phyloP scores from a whole-genome alignment of 2,113 vertebrate species.

The Fregata magnificens region DNA sequence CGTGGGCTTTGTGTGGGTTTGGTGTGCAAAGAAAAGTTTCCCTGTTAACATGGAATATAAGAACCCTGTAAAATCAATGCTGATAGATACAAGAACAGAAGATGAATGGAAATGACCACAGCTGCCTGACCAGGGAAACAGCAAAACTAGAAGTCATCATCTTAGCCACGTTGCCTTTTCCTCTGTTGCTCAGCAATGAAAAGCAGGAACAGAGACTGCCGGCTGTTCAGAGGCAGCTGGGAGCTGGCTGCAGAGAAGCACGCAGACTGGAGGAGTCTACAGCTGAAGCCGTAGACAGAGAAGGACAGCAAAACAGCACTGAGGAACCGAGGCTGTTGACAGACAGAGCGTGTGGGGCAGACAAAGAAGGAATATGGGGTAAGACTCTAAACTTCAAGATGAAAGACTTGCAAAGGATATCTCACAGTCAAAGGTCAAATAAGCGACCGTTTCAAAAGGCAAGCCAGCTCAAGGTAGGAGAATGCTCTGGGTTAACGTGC shows the following conservation, averaged over 20 bases:
- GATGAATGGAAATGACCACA: background rate
- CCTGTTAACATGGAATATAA: background rate
- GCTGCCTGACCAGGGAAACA: background rate
- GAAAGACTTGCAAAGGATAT: background rate
- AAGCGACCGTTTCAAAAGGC: background rate
- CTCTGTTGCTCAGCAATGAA: background rate
- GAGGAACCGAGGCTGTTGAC: background rate
- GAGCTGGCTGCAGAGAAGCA: background rate
- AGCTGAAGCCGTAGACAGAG: background rate
- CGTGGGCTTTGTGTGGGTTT: background rate
- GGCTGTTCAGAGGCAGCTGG: background rate
- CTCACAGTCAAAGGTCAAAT: background rate
- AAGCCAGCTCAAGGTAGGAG: background rate
- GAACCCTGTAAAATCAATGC: background rate
- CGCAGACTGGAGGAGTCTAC: background rate
- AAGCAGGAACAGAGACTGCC: background rate
- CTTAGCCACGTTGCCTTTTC: background rate
- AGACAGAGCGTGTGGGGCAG: accelerated
- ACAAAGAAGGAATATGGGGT: background rate
- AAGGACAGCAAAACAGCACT: background rate
- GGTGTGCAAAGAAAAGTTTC: background rate
- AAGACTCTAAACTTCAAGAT: background rate
- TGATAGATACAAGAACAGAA: background rate
- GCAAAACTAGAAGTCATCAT: background rate
- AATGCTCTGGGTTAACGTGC: background rate